These are phyloP conservation scores for Synanthedon tipuliformis DNA, from an alignment of 2,888 invertebrate species.

Conservation along the genomic window DNA sequence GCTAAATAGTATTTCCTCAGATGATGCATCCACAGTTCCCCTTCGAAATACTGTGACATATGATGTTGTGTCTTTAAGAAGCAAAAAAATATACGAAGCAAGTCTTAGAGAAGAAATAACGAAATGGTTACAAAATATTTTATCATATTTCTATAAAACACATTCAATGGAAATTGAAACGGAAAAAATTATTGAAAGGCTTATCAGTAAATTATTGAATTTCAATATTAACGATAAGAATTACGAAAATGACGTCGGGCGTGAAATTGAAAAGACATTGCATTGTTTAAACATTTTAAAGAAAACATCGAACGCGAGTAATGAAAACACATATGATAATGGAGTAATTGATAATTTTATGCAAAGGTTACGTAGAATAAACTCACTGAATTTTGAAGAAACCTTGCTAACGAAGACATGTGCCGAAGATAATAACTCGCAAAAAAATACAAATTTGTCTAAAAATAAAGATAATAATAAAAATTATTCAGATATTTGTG, in stretches of 20 bases:
- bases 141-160: slow-evolving; percentile 15
- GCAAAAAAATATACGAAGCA: slow-evolving; percentile 8
- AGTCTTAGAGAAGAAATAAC: slow-evolving; percentile 15
- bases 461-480: no score
- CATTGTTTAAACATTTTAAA: slow-evolving; percentile 19
- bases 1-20: no score
- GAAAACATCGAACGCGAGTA: slow-evolving; percentile 17
- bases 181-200: slow-evolving; percentile 18
- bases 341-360: slow-evolving; percentile 21
- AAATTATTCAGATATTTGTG: no score
- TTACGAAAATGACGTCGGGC: slow-evolving; percentile 18
- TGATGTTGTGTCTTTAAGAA: no score
- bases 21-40: no score
- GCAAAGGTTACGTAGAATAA: slow-evolving; percentile 16
- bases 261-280: slow-evolving; percentile 24
- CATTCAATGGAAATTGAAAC: slow-evolving; percentile 15
- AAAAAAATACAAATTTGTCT: no score
- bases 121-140: slow-evolving; percentile 28
- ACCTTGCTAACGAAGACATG: slow-evolving; percentile 3
- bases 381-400: slow-evolving; percentile 13
- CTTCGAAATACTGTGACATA: no score
- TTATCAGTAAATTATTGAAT: slow-evolving; percentile 23
- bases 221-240: slow-evolving; percentile 9
- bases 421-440: no score
- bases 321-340: slow-evolving; percentile 15